Conservation (phyloP, 2,113 vertebrate genomes). For the Bubo scandiacus region DNA sequence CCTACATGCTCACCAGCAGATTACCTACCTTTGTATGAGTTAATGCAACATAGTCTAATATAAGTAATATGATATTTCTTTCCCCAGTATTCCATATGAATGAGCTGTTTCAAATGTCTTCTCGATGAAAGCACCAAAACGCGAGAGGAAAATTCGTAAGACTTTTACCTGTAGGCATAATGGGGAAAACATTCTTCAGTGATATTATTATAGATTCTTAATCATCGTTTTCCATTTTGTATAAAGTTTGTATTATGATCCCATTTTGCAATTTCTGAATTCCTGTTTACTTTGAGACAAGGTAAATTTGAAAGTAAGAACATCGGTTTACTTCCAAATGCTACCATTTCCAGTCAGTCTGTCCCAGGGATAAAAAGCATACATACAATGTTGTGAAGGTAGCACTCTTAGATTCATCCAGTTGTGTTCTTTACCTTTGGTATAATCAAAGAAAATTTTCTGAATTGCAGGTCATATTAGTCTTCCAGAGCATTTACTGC, state of each 20-base stretch:
- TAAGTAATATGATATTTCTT: background rate
- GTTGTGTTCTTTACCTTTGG: background rate
- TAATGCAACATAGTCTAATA: background rate
- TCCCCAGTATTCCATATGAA: background rate
- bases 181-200: background rate
- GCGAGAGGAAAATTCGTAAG: background rate
- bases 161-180: background rate
- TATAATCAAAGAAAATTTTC: background rate
- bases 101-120: background rate
- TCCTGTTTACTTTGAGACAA: background rate
- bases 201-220: background rate
- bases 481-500: background rate
- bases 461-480: background rate
- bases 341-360: background rate
- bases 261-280: background rate
- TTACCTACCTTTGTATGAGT: background rate
- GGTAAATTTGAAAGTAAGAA: background rate
- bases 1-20: background rate
- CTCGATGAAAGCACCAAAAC: background rate
- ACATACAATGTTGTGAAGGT: rapidly evolving
- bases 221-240: rapidly evolving
- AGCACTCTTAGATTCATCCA: background rate
- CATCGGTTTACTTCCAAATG: background rate
- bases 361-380: background rate
- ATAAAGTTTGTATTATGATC: background rate